Evolutionary conservation across 2,888 invertebrate species (phyloP), one percentile per base, ranked within the genome.

Genomic region (Diarsia dahlii): DNA sequence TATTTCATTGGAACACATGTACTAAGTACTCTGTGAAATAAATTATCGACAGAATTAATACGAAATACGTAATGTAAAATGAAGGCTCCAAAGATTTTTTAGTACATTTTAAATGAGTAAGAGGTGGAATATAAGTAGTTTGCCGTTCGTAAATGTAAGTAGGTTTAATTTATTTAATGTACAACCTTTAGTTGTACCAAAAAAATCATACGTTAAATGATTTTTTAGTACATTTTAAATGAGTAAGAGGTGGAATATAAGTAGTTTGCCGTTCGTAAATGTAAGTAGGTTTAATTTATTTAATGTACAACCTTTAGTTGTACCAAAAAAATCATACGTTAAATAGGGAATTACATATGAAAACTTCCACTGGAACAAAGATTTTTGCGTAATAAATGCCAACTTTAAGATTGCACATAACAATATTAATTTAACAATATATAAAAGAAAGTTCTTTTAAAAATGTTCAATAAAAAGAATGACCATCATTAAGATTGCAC

Each of bases 1-100:
- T 48, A 6, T 71, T 70, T 39, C 8, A 70, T 64, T 54, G 62
- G 65, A 65, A 74, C 66, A 75, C n/a, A 74, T 65, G 70, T 74
- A 71, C 12, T 13, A 48, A 60, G 74, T 70, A 67, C 67, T 58
- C 67, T 48, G 34, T 12, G 13, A 23, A 70, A 82, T 52, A 70
- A 77, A 82, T 70, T 23, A 68, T 39, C 4, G 20, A 58, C 39
- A n/a, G 23, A 54, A 68, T 60, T 45, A 50, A 39, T 50, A 68
- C 65, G 4, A 56, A 54, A 39, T 63, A 34, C 2, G n/a, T 23
- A 20, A 68, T n/a, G 18, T 72, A 18, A 64, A 71, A 56, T 39
- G 3, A 34, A 28, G 20, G 10, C 15, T 68, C 3, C 5, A 12
- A 20, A 1, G 10, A 63, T 15, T 54, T 67, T 78, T 60, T 18